Conservation (phyloP, 2,888 invertebrate genomes). For the Hedychridium roseum region DNA sequence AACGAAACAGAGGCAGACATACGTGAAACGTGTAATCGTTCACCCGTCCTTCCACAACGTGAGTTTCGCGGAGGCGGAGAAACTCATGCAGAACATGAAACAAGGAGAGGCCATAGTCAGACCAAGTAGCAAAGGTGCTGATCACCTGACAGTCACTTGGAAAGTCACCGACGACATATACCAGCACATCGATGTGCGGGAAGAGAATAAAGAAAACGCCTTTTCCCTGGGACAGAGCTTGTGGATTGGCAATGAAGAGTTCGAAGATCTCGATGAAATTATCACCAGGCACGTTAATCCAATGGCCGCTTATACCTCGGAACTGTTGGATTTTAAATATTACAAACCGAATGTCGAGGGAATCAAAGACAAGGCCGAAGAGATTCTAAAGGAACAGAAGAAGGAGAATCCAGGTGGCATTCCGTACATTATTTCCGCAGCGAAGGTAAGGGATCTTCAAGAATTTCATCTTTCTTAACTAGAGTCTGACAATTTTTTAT, state of each 20-base stretch:
- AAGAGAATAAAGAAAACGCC: constrained; percentile 95
- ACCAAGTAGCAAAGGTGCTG: constrained; percentile 95
- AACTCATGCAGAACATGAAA: constrained; percentile 89
- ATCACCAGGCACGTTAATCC: constrained; percentile 96
- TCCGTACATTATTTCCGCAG: constrained; percentile 86
- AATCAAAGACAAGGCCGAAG: constrained; percentile 87
- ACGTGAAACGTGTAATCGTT: constrained; percentile 95
- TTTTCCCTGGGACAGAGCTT: constrained; percentile 90
- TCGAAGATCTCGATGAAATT: constrained; percentile 99
- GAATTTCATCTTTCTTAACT: background rate
- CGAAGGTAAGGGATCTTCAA: constrained; percentile 66
- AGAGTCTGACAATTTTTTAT: background rate
- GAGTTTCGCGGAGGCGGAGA: constrained; percentile 90
- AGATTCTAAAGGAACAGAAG: constrained; percentile 87
- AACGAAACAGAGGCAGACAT: constrained; percentile 82
- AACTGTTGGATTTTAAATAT: constrained; percentile 91
- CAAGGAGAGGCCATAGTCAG: constrained; percentile 96
- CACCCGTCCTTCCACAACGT: constrained; percentile 98
- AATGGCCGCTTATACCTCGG: constrained; percentile 93
- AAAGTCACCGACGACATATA: constrained; percentile 94
- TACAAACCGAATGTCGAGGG: constrained; percentile 82
- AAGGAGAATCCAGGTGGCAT: constrained; percentile 87
- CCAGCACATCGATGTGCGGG: constrained; percentile 95
- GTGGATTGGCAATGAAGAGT: constrained; percentile 91
- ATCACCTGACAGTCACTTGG: constrained; percentile 98